These are phyloP conservation scores for Castor canadensis DNA, from an alignment of 2,113 vertebrate genomes.

Conservation along the genomic window DNA sequence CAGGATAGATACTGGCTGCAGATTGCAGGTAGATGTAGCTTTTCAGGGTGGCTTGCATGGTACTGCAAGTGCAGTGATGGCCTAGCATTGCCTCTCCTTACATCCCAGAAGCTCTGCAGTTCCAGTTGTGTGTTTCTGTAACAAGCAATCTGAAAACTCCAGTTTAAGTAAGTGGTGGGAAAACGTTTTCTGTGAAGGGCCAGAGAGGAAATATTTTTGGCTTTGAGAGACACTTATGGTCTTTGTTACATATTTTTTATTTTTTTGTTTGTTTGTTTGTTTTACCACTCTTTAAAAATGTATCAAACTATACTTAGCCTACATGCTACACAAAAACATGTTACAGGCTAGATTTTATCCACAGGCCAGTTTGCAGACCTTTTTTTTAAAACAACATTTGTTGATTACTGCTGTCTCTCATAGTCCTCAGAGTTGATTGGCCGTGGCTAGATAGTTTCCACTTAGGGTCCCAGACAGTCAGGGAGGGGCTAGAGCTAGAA, in stretches of 20 bases:
- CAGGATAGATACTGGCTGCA: not conserved
- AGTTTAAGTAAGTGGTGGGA: not conserved
- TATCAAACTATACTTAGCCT: not conserved
- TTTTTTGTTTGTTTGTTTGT: constrained; percentile 34
- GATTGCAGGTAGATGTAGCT: not conserved
- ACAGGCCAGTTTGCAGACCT: not conserved
- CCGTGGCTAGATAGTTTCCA: not conserved
- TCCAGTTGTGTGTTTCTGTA: not conserved
- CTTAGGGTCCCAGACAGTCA: not conserved
- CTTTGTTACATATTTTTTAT: not conserved
- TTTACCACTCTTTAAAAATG: not conserved
- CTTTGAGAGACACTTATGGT: not conserved
- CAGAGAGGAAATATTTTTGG: not conserved
- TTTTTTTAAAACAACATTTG: not conserved
- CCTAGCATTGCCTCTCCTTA: fast-evolving
- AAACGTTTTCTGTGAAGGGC: not conserved
- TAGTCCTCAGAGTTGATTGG: not conserved
- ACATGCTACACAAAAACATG: not conserved
- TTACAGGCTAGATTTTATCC: not conserved
- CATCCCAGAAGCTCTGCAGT: not conserved
- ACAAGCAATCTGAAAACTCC: not conserved
- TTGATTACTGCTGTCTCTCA: not conserved
- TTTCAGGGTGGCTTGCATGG: not conserved
- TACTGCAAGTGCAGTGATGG: not conserved
- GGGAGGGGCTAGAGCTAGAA: not conserved